These are phyloP conservation scores for Clarias macrocephalus DNA, from an alignment of 2,113 vertebrate genomes.

Conservation along the genomic window DNA sequence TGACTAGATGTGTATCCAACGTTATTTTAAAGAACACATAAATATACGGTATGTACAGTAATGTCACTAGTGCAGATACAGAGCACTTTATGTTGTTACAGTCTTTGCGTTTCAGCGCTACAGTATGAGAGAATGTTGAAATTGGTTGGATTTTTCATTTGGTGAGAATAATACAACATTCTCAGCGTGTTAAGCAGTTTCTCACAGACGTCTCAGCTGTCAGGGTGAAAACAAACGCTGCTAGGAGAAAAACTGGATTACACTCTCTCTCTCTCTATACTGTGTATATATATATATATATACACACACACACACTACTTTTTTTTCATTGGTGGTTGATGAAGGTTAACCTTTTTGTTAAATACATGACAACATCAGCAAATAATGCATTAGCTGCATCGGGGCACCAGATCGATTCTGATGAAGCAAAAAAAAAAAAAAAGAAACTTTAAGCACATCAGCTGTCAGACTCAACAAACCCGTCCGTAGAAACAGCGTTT, in stretches of 20 bases:
- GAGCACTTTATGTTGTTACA: background rate
- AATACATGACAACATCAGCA: conserved; percentile 1
- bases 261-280: background rate
- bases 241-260: background rate
- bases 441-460: background rate
- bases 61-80: too few species aligned
- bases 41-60: too few species aligned
- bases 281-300: too few species aligned
- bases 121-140: background rate
- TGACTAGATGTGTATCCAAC: too few species aligned
- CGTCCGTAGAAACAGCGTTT: background rate
- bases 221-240: conserved; percentile 19
- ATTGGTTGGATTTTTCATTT: background rate
- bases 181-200: conserved; percentile 1
- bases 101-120: background rate
- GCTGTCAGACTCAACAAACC: background rate
- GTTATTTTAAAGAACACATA: too few species aligned
- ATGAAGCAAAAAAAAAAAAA: too few species aligned
- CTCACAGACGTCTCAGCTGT: conserved; percentile 18
- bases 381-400: background rate
- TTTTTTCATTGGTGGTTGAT: background rate
- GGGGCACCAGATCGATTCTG: too few species aligned
- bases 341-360: background rate
- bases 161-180: background rate
- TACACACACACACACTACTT: too few species aligned